These are phyloP conservation scores for Scaptomyza cyrtandrae DNA, from an alignment of 2,888 invertebrate species.

Conservation along the genomic window DNA sequence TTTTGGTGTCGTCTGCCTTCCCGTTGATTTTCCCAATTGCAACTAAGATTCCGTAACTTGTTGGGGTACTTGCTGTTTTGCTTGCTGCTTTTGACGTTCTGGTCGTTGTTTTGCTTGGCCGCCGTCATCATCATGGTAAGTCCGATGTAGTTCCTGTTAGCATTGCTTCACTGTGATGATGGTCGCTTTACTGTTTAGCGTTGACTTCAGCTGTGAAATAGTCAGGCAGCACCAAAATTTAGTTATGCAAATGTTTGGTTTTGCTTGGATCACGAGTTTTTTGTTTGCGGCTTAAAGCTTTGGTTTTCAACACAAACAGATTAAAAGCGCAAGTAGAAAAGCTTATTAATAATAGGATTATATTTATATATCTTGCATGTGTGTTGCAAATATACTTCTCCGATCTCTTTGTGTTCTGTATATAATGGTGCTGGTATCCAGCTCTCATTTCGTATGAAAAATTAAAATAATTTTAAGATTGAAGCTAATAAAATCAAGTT, in stretches of 20 bases:
- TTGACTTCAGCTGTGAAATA: slow-evolving; percentile 19
- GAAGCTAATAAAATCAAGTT: background rate
- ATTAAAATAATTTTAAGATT: too few species aligned
- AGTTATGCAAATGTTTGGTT: too few species aligned
- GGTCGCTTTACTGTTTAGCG: background rate
- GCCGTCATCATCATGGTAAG: slow-evolving; percentile 60
- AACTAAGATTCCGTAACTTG: slow-evolving; percentile 21
- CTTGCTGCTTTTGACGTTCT: slow-evolving; percentile 47
- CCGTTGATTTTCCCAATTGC: slow-evolving; percentile 17
- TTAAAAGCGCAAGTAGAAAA: too few species aligned
- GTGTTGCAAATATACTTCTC: too few species aligned
- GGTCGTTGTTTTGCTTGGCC: slow-evolving; percentile 52
- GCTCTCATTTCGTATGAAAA: too few species aligned
- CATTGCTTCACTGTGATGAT: slow-evolving; percentile 49
- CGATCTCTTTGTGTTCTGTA: too few species aligned
- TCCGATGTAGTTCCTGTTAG: slow-evolving; percentile 41
- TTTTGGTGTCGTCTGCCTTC: background rate
- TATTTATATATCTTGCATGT: too few species aligned
- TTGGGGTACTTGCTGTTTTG: slow-evolving; percentile 33
- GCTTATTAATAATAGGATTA: too few species aligned
- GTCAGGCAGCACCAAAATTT: slow-evolving; percentile 6
- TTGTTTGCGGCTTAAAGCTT: too few species aligned
- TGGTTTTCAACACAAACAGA: too few species aligned
- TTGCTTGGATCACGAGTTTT: background rate
- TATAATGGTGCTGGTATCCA: too few species aligned